A percentile compares a stretch with the other conserved stretches of the same genome.
Evolutionary conservation across 2,888 invertebrate species (phyloP).

Genomic region (Cotesia congregata): DNA sequence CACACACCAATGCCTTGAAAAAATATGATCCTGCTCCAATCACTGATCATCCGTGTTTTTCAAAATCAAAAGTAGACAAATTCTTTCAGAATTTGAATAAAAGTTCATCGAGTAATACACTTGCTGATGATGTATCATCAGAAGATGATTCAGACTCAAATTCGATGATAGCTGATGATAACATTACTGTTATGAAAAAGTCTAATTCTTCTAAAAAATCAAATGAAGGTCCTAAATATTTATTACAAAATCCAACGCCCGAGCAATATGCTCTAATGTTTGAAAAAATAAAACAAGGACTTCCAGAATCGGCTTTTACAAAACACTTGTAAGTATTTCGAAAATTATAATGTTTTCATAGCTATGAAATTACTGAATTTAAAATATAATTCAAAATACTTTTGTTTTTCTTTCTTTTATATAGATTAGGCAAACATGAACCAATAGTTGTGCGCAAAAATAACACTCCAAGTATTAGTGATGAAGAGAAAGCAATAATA

Average conservation of each 20-base stretch:
- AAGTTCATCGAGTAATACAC: not conserved
- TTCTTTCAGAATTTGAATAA: not conserved
- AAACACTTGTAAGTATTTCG: conserved; percentile 19
- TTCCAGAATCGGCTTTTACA: conserved; percentile 37
- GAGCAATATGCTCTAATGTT: conserved; percentile 4
- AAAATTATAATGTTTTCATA: too few relatives aligned
- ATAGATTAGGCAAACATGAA: conserved; percentile 9
- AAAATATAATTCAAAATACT: too few relatives aligned
- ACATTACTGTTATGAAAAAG: too few relatives aligned
- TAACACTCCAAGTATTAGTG: not conserved
- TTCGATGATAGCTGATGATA: too few relatives aligned
- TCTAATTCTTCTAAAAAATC: too few relatives aligned
- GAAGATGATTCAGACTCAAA: too few relatives aligned
- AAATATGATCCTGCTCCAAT: conserved; percentile 29
- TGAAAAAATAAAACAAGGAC: conserved; percentile 28
- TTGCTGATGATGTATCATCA: too few relatives aligned
- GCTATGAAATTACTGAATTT: too few relatives aligned
- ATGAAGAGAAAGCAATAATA: conserved; percentile 15
- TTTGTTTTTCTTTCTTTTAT: too few relatives aligned
- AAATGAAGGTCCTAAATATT: too few relatives aligned
- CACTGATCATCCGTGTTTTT: conserved; percentile 37
- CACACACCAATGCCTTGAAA: conserved; percentile 27
- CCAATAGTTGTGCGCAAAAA: not conserved
- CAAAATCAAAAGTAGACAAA: too few relatives aligned
- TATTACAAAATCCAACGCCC: too few relatives aligned